Conservation (phyloP, 2,888 invertebrate genomes). For the Melipona bicolor region DNA sequence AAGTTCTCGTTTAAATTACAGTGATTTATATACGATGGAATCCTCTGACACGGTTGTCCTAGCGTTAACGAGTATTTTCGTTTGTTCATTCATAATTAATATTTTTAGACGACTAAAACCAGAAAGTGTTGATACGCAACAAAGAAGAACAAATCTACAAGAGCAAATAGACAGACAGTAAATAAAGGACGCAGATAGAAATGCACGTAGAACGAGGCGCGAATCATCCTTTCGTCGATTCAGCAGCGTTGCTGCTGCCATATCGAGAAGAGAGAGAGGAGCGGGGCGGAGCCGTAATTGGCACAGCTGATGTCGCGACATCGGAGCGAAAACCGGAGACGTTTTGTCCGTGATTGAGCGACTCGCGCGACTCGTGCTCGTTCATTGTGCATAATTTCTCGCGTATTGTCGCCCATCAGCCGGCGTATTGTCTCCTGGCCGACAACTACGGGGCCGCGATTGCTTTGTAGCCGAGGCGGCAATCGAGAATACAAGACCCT, state of each 20-base stretch:
- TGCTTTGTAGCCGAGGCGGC: conserved; percentile 35
- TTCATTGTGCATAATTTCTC: conserved; percentile 63
- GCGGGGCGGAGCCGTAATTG: conserved; percentile 31
- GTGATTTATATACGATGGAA: no score
- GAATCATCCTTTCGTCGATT: conserved; percentile 47
- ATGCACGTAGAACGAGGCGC: not conserved
- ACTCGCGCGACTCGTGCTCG: conserved; percentile 47
- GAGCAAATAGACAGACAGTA: not conserved
- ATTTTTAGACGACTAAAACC: no score
- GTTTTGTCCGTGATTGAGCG: conserved; percentile 52
- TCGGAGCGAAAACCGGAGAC: conserved; percentile 47
- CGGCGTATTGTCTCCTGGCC: conserved; percentile 40
- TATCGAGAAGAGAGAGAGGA: not conserved
- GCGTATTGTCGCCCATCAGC: conserved; percentile 49
- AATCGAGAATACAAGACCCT: conserved; percentile 29
- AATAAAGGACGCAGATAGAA: no score
- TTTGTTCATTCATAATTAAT: no score
- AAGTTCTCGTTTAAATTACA: no score
- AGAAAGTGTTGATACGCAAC: no score
- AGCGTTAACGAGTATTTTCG: no score
- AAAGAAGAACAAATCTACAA: not conserved
- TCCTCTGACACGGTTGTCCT: no score
- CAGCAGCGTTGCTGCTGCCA: not conserved
- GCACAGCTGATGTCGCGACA: conserved; percentile 26
- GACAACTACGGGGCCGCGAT: conserved; percentile 19